phyloP scores from a whole-genome alignment of 2,113 vertebrate species.

The Cyanistes caeruleus region DNA sequence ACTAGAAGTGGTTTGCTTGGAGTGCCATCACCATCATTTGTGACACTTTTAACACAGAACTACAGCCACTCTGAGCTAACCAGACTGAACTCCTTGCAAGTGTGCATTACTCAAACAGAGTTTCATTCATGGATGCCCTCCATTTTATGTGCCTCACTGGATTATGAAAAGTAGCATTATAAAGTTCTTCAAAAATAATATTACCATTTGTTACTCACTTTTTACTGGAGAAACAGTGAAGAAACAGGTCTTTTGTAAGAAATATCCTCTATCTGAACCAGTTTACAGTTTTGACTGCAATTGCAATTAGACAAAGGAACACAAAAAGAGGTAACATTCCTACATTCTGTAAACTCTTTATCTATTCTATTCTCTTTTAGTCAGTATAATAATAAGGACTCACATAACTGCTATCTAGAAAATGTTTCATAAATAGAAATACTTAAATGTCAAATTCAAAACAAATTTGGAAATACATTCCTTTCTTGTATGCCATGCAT shows the following conservation, averaged over 20 bases:
- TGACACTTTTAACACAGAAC: neutral
- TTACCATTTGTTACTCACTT: neutral
- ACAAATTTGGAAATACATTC: neutral
- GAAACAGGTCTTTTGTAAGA: neutral
- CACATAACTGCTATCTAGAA: neutral
- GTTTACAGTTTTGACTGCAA: neutral
- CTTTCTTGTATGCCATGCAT: neutral
- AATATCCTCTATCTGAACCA: neutral
- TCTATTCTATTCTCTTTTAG: neutral
- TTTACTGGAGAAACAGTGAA: neutral
- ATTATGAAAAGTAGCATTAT: neutral
- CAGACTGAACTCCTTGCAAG: neutral
- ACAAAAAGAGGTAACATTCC: neutral
- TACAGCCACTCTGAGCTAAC: neutral
- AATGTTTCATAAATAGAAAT: neutral
- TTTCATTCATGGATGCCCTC: neutral
- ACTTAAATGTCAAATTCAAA: neutral
- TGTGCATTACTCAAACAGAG: neutral
- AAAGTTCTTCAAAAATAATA: neutral
- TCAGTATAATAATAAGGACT: neutral
- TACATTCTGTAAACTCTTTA: neutral
- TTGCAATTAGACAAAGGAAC: neutral
- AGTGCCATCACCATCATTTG: fast-evolving
- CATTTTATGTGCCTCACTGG: neutral
- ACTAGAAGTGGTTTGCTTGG: neutral